Percentiles rank a stretch among this genome's conserved stretches.
Conservation (phyloP, 2,797 vertebrate genomes). For the Parauchenoglanis punctatus region DNA sequence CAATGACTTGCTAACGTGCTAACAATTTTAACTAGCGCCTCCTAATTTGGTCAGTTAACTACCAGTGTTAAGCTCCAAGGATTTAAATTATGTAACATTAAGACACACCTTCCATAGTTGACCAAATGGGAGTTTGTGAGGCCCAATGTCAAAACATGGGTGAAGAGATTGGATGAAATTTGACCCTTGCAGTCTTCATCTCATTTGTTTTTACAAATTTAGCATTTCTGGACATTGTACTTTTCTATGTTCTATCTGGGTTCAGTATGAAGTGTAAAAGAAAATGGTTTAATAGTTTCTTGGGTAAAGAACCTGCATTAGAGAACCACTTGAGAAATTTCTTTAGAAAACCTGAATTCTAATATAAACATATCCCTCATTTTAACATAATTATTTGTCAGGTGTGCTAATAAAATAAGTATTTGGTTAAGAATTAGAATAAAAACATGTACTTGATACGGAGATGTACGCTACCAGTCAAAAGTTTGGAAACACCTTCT, state of each 20-base stretch:
- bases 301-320: not conserved
- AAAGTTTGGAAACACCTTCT: no score
- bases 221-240: not conserved
- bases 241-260: not conserved
- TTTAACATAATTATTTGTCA: no score
- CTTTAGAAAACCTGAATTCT: not conserved
- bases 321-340: not conserved
- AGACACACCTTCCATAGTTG: slow-evolving; percentile 9
- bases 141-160: not conserved
- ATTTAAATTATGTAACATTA: slow-evolving; percentile 65
- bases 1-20: not conserved
- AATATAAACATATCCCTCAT: not conserved
- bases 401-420: not conserved
- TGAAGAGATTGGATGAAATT: not conserved
- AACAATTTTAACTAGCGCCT: slow-evolving; percentile 55
- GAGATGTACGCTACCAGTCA: no score
- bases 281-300: not conserved
- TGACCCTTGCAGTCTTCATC: not conserved
- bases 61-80: slow-evolving; percentile 67
- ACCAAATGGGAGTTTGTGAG: not conserved
- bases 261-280: no score
- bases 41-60: slow-evolving; percentile 62
- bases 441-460: not conserved
- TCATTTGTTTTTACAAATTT: not conserved
- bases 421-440: not conserved